Percentiles rank a stretch among this genome's conserved stretches.
phyloP scores from a whole-genome alignment of 2,888 invertebrate genomes.

The Omphaloscelis lunosa region DNA sequence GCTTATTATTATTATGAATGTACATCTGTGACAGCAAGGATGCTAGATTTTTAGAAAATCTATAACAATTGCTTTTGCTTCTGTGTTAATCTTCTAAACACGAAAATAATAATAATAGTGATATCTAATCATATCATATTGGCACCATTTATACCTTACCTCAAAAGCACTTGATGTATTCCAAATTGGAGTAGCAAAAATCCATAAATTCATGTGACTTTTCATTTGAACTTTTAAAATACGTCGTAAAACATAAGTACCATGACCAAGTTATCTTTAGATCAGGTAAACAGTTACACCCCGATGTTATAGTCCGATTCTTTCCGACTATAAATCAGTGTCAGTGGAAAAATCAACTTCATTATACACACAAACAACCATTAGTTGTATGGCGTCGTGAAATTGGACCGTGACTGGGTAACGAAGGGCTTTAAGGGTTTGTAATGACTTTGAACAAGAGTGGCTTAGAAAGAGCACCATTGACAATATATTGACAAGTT shows the following conservation, averaged over 20 bases:
- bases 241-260: not conserved
- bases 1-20: not conserved
- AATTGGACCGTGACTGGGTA: slow-evolving; percentile 35
- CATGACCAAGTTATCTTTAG: slow-evolving; percentile 19
- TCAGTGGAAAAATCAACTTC: slow-evolving; percentile 52
- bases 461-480: not conserved
- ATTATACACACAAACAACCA: slow-evolving; percentile 36
- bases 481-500: not conserved
- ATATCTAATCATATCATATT: not conserved
- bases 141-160: not conserved
- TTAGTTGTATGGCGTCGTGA: slow-evolving; percentile 31
- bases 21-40: not conserved
- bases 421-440: slow-evolving; percentile 4
- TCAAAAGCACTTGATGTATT: not conserved
- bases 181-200: not conserved
- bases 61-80: too few species aligned
- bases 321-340: slow-evolving; percentile 53
- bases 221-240: not conserved
- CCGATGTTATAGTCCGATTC: slow-evolving; percentile 25
- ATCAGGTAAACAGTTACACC: slow-evolving; percentile 18
- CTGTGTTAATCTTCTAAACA: not conserved
- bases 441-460: not conserved
- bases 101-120: not conserved
- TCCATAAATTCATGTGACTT: not conserved
- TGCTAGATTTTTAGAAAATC: not conserved